Evolutionary conservation across 1,140 invertebrate genomes (phyloP), one percentile per base, ranked within the genome.

Genomic region (Brachionus calyciflorus): DNA sequence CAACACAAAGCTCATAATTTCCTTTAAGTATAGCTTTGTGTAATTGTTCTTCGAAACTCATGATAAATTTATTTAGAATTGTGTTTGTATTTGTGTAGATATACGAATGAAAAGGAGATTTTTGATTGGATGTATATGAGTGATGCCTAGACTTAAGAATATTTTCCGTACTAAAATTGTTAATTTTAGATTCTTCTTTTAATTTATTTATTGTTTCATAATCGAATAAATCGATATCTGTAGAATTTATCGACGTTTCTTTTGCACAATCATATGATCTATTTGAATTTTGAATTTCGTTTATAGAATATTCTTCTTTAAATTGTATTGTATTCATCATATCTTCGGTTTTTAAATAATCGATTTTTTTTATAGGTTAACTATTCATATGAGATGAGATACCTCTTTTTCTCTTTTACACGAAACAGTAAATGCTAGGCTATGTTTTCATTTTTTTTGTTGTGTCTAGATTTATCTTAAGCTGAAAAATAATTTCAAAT

Each of bases 21-120:
- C 5, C 30, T n/a, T 41, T 49, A 7, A 51, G 1, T 19, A 73
- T 73, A 10, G 69, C 69, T 49, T 55, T 49, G 49, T 73, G 69
- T 12, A 73, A 7, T 37, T 73, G 69, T 17, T 73, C 69, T 19
- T 73, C 69, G 26, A 33, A 73, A 21, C 44, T 73, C 69, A 73
- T 73, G 9, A 73, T 28, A 55, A 73, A 73, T 40, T 73, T 73
- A 30, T 73, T 73, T 40, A 73, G 26, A 37, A 73, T 73, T 49
- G 69, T 73, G 46, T 48, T 48, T 49, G 69, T 49, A 24, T 73
- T 73, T 33, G 69, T 55, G 46, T 73, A 73, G 1, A 73, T 73
- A 41, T 49, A 73, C 4, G 69, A 73, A 12, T 49, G 46, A 55
- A 73, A 46, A 4, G 28, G n/a, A 17, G 69, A 73, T 33, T 55